Conservation (phyloP, 2,113 vertebrate genomes). For the Procavia capensis region DNA sequence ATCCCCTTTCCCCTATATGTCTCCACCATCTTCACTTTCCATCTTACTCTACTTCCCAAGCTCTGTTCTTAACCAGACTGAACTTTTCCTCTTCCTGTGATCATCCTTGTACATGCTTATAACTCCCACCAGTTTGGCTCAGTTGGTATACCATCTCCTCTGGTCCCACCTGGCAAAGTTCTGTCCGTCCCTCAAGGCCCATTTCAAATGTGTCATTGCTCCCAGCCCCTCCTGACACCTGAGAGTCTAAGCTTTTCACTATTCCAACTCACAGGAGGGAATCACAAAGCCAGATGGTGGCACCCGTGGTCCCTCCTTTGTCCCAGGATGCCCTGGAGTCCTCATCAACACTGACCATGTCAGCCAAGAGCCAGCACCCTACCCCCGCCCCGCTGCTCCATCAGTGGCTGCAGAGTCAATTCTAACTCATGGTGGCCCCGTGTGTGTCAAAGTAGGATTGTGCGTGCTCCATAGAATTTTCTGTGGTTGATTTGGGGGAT, state of each 20-base stretch:
- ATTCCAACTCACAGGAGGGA: background rate
- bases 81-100: background rate
- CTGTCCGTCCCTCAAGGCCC: background rate
- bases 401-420: no score
- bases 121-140: no score
- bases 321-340: background rate
- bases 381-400: no score
- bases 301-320: no score
- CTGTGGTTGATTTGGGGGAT: no score
- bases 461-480: no score
- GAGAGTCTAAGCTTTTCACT: background rate
- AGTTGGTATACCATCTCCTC: background rate
- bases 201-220: background rate
- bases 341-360: background rate
- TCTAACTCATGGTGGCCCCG: no score
- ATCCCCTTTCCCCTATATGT: background rate
- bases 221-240: background rate
- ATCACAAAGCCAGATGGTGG: background rate
- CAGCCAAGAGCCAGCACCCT: background rate
- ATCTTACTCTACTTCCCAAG: background rate
- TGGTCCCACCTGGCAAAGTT: background rate
- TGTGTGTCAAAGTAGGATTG: no score
- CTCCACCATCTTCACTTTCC: background rate
- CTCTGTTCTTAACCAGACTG: rapidly evolving
- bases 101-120: background rate